Conservation (phyloP, 2,113 vertebrate genomes). For the Silurus asotus region DNA sequence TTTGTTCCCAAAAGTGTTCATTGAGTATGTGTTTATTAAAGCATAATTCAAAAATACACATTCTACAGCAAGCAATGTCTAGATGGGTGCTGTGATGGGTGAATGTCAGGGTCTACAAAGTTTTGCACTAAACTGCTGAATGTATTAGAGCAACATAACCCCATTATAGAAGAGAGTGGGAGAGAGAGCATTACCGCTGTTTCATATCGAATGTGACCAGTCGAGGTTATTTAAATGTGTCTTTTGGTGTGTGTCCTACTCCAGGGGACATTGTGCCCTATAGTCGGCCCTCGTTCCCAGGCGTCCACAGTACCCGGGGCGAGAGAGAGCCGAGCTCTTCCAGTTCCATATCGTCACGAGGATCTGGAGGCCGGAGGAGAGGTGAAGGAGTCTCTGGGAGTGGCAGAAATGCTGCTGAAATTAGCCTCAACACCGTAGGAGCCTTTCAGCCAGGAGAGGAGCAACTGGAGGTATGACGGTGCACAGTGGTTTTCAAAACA, state of each 20-base stretch:
- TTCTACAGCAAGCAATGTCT: not conserved
- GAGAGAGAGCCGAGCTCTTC: constrained; percentile 90
- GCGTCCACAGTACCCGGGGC: constrained; percentile 84
- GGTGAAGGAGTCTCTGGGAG: constrained; percentile 77
- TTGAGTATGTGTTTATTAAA: too few relatives aligned
- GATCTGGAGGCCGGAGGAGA: constrained; percentile 90
- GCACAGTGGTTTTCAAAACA: not conserved
- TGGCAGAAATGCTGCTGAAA: constrained; percentile 82
- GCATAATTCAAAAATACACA: too few relatives aligned
- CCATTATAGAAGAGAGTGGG: not conserved
- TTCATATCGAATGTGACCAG: not conserved
- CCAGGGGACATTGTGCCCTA: constrained; percentile 95
- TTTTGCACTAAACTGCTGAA: not conserved
- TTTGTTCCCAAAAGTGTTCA: too few relatives aligned
- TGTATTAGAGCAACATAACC: not conserved
- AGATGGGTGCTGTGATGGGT: not conserved
- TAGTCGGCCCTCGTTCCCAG: constrained; percentile 94
- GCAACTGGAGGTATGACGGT: constrained; percentile 82
- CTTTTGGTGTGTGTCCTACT: constrained; percentile 44
- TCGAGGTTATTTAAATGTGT: not conserved
- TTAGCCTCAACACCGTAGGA: constrained; percentile 87
- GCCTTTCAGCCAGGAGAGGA: constrained; percentile 89
- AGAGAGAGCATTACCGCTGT: not conserved
- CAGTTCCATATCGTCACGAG: constrained; percentile 96
- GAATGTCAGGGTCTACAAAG: not conserved